Base-by-base conservation (phyloP, 2,797 vertebrate genomes). In the Danio jaintianensis region DNA sequence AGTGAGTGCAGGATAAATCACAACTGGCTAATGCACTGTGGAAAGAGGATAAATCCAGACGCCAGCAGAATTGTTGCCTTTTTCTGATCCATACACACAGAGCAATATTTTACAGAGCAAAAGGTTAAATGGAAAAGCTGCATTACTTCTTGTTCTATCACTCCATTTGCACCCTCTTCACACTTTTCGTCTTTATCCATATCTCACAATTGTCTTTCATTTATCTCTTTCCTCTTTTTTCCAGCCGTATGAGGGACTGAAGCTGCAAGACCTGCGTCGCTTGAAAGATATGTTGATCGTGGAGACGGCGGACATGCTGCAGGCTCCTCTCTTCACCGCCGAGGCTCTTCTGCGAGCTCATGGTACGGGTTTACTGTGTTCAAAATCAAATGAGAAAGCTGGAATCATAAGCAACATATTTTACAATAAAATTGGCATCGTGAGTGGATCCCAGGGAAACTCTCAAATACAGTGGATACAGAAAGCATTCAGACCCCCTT, bases 201-300 rank as follows among this genome's bases (percentile, higher is more conserved):
- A 45, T 45, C 68, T 12, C 52, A 48, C 18, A 62, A 42, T 63
- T 69, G 16, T 71, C 22, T 75, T n/a, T 48, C 43, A 43, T 48
- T 20, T 69, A 53, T 81, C 50, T 50, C 45, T 38, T 69, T 20
- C 53, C n/a, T 38, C 62, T 56, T 58, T 20, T 87, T 79, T 88
- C 20, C 85, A 99, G 98, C 92, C 95, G 4, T 97, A 97, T 79
- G 98, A 99, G 87, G 98, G 97, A 77, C 90, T 99, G 81, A 93
- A 94, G 78, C 96, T 96, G 87, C 98, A 99, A 88, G 98, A 99
- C 86, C 91, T 99, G 70, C 94, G 97, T 20, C 94, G 92, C 80
- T 91, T 99, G 79, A 99, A 99, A 93, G 97, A 99, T 90, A 98
- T 98, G 97, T 93, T 99, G 91, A 99, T 99, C 1, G 97, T 99